phyloP scores from a whole-genome alignment of 2,888 invertebrate genomes.

The Piscicola geometra region DNA sequence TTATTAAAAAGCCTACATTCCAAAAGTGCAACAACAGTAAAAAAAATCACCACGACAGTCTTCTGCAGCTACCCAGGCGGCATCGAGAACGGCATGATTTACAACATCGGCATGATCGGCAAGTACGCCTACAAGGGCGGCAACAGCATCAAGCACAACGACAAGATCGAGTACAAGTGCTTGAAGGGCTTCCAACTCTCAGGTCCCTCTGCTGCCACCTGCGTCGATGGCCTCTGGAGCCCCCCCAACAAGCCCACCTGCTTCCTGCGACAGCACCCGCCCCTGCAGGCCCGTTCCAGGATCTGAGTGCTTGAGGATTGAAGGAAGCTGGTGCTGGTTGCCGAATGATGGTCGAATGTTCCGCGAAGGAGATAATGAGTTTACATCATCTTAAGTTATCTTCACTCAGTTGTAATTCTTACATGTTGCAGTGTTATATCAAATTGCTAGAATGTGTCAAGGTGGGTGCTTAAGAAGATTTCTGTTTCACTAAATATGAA shows the following conservation, averaged over 20 bases:
- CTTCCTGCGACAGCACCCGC: constrained; percentile 42
- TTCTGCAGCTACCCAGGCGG: constrained; percentile 70
- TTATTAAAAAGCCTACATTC: background rate
- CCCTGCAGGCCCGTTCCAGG: constrained; percentile 21
- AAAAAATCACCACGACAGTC: constrained; percentile 33
- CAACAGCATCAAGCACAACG: constrained; percentile 49
- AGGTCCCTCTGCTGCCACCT: constrained; percentile 68
- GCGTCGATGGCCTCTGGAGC: constrained; percentile 88
- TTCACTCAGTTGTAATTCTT: no score
- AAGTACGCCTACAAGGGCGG: constrained; percentile 89
- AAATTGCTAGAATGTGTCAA: no score
- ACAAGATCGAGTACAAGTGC: constrained; percentile 51
- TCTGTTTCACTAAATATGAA: no score
- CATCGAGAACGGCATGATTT: constrained; percentile 79
- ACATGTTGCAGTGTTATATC: no score
- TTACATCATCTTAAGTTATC: no score
- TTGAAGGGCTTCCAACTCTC: constrained; percentile 51
- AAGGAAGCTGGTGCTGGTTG: no score
- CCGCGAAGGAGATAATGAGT: no score
- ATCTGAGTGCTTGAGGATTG: background rate
- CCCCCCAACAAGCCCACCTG: constrained; percentile 64
- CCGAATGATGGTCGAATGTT: no score
- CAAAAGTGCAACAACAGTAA: background rate
- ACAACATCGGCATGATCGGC: constrained; percentile 90
- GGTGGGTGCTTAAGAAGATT: no score